Percentiles rank a stretch among this genome's conserved stretches.
Conservation (phyloP, 2,113 vertebrate genomes). For the Colistium nudipinnis region DNA sequence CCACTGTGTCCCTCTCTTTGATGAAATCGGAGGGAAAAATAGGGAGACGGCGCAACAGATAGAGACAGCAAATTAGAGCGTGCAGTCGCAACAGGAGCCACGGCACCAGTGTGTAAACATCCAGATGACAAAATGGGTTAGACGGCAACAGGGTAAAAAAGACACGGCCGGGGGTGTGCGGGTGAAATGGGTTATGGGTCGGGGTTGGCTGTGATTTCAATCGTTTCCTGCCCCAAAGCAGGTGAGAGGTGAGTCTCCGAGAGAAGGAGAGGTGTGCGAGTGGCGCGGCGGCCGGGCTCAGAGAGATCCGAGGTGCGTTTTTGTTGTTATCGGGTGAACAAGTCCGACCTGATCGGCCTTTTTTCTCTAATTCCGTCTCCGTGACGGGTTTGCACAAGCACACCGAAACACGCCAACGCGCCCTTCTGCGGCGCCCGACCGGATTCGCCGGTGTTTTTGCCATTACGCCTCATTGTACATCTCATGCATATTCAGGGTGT, state of each 20-base stretch:
- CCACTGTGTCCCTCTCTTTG: slow-evolving; percentile 55
- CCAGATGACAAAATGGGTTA: slow-evolving; percentile 3
- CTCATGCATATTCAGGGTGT: not conserved
- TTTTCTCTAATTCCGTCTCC: slow-evolving; percentile 53
- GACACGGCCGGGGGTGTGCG: not conserved
- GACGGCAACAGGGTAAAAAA: slow-evolving; percentile 9
- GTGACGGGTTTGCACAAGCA: slow-evolving; percentile 37
- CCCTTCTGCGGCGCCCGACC: not conserved
- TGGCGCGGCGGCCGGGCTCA: not conserved
- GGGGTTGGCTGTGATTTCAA: slow-evolving; percentile 20
- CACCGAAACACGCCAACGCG: not conserved
- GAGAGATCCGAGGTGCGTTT: slow-evolving; percentile 42
- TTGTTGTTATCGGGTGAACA: slow-evolving; percentile 33
- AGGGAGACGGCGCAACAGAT: slow-evolving; percentile 8
- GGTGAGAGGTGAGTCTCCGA: slow-evolving; percentile 18
- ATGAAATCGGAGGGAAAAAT: slow-evolving; percentile 38
- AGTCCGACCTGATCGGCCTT: slow-evolving; percentile 59
- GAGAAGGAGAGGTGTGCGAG: slow-evolving; percentile 23
- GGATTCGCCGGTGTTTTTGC: not conserved
- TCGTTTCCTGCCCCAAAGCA: slow-evolving; percentile 11
- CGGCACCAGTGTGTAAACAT: slow-evolving; percentile 7
- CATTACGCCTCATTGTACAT: slow-evolving; percentile 17
- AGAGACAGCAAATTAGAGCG: slow-evolving; percentile 34
- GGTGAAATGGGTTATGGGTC: not conserved
- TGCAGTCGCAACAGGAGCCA: slow-evolving; percentile 4